Conservation (phyloP, 2,113 vertebrate species). For the Cygnus atratus region DNA sequence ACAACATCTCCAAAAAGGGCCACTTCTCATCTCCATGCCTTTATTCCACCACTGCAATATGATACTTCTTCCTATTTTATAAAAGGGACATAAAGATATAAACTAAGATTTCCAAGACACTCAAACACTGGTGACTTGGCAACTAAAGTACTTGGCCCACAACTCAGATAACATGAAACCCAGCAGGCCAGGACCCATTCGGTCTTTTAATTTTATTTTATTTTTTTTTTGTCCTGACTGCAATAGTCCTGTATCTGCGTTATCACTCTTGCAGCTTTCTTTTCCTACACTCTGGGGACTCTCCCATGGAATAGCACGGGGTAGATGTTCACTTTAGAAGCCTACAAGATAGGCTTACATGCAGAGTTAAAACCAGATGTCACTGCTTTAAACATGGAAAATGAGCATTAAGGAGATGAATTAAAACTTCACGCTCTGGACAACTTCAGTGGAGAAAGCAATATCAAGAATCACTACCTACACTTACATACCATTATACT, state of each 20-base stretch:
- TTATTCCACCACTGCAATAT: background rate
- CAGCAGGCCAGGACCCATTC: background rate
- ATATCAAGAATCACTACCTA: background rate
- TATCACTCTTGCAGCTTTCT: background rate
- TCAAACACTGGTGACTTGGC: background rate
- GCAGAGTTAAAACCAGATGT: background rate
- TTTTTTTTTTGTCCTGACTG: background rate
- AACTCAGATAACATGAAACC: background rate
- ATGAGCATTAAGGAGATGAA: background rate
- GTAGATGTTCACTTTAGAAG: background rate
- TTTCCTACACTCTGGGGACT: background rate
- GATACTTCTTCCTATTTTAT: background rate
- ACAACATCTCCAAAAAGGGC: background rate
- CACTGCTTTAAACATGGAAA: background rate
- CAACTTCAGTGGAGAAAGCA: background rate
- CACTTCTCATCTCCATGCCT: background rate
- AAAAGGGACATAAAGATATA: background rate
- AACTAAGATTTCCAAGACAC: background rate
- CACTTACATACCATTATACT: constrained; percentile 89
- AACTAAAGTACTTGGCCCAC: background rate
- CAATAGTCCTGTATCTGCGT: background rate
- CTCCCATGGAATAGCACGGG: background rate
- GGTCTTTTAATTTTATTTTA: background rate
- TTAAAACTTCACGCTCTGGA: background rate
- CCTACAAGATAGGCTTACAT: background rate